phyloP scores from a whole-genome alignment of 2,113 vertebrate species.

The Aegithalos caudatus region DNA sequence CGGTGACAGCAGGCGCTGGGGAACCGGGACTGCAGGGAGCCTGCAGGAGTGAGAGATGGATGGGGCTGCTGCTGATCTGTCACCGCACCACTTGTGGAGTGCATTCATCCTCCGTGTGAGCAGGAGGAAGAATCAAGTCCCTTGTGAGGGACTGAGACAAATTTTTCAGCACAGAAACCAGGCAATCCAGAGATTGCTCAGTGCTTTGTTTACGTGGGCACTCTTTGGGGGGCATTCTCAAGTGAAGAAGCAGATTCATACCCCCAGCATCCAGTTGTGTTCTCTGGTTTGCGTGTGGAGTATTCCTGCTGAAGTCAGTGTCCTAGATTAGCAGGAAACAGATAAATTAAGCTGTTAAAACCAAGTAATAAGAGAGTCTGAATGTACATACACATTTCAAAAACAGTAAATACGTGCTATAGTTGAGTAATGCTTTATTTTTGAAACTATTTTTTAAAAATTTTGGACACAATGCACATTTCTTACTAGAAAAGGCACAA shows the following conservation, averaged over 20 bases:
- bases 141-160: neutral
- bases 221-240: neutral
- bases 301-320: neutral
- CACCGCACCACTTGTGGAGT: neutral
- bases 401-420: neutral
- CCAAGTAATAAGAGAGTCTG: neutral
- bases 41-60: neutral
- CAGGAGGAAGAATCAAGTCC: neutral
- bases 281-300: neutral
- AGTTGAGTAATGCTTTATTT: neutral
- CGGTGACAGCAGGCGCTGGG: too few relatives aligned
- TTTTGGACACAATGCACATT: neutral
- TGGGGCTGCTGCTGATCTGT: neutral
- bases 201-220: neutral
- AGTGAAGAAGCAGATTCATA: neutral
- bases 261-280: neutral
- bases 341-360: neutral
- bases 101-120: neutral
- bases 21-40: too few relatives aligned
- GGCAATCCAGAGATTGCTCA: neutral
- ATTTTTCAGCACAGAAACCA: neutral
- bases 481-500: neutral
- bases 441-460: neutral
- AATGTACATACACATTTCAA: neutral
- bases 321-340: neutral